Conservation (phyloP, 2,797 vertebrate species). For the Cephalopachus bancanus region DNA sequence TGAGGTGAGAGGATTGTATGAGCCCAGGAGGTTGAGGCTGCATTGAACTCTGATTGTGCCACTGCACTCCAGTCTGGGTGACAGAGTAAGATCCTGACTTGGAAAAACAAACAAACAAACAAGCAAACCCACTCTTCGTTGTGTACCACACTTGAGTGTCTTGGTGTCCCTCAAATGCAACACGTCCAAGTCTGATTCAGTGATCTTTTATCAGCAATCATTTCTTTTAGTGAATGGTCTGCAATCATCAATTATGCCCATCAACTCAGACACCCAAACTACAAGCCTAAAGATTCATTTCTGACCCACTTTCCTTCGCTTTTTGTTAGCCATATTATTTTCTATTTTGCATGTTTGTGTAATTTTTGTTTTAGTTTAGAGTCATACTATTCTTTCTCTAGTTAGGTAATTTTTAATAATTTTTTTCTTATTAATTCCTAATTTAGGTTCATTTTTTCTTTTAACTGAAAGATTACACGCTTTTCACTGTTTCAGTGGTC, state of each 20-base stretch:
- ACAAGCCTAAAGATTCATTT: background rate
- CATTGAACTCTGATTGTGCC: background rate
- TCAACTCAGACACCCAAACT: background rate
- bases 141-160: no score
- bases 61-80: background rate
- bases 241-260: background rate
- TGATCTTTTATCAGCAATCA: background rate
- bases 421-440: background rate
- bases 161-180: background rate
- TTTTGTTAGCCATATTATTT: background rate
- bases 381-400: background rate
- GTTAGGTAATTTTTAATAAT: background rate
- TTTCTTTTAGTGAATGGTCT: background rate
- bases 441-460: background rate
- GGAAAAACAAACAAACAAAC: no score
- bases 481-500: background rate
- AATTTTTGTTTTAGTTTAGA: background rate
- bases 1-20: background rate
- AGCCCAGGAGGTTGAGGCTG: background rate
- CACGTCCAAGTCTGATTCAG: background rate
- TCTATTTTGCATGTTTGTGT: background rate
- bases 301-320: background rate
- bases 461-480: background rate
- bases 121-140: no score
- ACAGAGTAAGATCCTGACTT: background rate